Base-by-base conservation (phyloP, 2,113 vertebrate genomes). In the Zapornia atra region DNA sequence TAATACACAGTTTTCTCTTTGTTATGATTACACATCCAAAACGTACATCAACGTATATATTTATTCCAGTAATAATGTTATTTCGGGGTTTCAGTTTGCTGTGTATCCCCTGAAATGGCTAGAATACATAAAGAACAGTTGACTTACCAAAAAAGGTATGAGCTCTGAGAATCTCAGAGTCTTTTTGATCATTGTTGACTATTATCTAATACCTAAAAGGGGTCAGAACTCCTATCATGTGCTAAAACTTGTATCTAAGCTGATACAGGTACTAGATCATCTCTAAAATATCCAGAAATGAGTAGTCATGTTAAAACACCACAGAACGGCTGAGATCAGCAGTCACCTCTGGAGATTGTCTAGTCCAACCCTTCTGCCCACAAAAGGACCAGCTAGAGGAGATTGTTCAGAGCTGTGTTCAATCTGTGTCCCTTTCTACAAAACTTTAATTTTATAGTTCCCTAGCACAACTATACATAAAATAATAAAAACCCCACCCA, bases 211-310 rank as follows among this genome's bases (percentile, higher is more conserved):
- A 56, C 24, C 40, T 64, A 31, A 63, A 50, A 25, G 17, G 6
- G 4, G 12, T 11, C 1, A 2, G 20, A 63, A 40, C 29, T 1
- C 2, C 29, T 72, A 7, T 42, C 44, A 38, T 10, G 4, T 83
- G 26, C 26, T 64, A 15, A 15, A 50, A 20, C 9, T 44, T 59
- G 8, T 59, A 59, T 28, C 15, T 71, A 59, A 85, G 33, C 33
- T 25, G 44, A 29, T 44, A 60, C 5, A 46, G 33, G 6, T 59
- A n/a, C 7, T 60, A 85, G 11, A 46, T 19, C 12, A 44, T 24
- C 53, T 73, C 33, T 59, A 60, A 85, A 46, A 59, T 33, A 46
- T 3, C 15, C 22, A 59, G 36, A 51, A 65, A 38, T 12, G 3
- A 31, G 33, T 17, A 51, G 26, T 10, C 5, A 29, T 64, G 71